Evolutionary conservation across 2,888 invertebrate species (phyloP).

Genomic region (Smittia sp.): DNA sequence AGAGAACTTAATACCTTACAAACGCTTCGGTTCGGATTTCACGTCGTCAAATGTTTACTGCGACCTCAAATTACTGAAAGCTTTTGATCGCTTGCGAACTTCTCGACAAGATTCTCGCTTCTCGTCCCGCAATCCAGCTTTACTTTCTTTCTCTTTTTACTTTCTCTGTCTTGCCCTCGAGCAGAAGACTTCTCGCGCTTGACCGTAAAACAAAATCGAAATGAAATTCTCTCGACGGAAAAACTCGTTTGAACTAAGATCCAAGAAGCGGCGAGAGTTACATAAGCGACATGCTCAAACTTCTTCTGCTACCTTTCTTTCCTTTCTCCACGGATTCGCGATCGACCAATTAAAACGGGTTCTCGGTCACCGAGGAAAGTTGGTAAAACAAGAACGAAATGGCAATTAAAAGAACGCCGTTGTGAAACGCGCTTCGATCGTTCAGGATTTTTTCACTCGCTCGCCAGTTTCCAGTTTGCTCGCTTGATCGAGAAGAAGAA

Average conservation of each 20-base stretch:
- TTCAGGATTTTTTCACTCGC: background rate
- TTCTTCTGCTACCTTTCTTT: background rate
- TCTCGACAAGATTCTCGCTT: background rate
- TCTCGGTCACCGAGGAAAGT: background rate
- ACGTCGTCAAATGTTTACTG: too few relatives aligned
- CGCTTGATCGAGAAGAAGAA: background rate
- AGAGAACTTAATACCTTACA: conserved; percentile 41
- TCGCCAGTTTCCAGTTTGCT: background rate
- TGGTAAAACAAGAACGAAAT: background rate
- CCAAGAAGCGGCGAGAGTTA: background rate
- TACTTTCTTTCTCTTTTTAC: conserved; percentile 6
- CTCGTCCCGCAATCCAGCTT: background rate
- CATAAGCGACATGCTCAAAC: background rate
- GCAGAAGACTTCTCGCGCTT: background rate
- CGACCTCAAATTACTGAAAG: too few relatives aligned
- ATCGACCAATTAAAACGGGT: conserved; percentile 20
- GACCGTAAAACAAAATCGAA: background rate
- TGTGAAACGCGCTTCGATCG: background rate
- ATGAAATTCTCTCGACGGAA: background rate
- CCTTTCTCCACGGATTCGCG: background rate
- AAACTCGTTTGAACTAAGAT: background rate
- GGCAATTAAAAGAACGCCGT: background rate
- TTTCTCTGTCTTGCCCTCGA: background rate
- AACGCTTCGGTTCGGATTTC: too few relatives aligned
- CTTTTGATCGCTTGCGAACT: too few relatives aligned